These are phyloP conservation scores for Blera fallax DNA, from an alignment of 2,888 invertebrate species.

Conservation along the genomic window DNA sequence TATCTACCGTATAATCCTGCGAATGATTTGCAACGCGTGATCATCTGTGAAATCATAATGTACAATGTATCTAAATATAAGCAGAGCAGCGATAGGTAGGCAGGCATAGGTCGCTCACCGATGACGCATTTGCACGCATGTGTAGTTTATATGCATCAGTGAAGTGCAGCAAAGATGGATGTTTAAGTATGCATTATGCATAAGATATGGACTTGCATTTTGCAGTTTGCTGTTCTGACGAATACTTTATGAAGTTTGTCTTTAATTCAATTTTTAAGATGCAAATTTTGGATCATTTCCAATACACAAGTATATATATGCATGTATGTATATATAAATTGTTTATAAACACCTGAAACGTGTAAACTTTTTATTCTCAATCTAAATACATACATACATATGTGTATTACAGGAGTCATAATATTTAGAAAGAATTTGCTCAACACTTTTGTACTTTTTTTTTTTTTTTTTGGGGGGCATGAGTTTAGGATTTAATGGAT, in stretches of 20 bases:
- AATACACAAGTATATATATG: too few relatives aligned
- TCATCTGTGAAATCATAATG: constrained; percentile 63
- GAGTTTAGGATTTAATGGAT: not conserved
- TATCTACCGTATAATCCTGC: constrained; percentile 28
- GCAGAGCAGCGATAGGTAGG: not conserved
- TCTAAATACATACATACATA: not conserved
- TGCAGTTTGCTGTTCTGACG: not conserved
- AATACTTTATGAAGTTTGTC: not conserved
- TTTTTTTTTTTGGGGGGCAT: too few relatives aligned
- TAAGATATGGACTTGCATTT: not conserved
- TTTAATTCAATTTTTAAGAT: not conserved
- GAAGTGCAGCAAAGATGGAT: not conserved
- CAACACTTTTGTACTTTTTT: not conserved
- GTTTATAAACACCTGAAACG: not conserved
- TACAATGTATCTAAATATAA: constrained; percentile 56
- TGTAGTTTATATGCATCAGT: constrained; percentile 16
- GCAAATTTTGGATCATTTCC: constrained; percentile 9
- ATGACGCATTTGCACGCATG: constrained; percentile 62
- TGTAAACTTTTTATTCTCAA: not conserved
- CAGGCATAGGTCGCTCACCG: constrained; percentile 68
- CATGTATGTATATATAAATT: too few relatives aligned
- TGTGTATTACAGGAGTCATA: not conserved
- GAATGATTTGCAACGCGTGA: constrained; percentile 48
- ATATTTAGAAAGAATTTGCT: not conserved
- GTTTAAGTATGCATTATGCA: not conserved